phyloP scores from a whole-genome alignment of 2,113 vertebrate genomes.

The Rattus rattus region DNA sequence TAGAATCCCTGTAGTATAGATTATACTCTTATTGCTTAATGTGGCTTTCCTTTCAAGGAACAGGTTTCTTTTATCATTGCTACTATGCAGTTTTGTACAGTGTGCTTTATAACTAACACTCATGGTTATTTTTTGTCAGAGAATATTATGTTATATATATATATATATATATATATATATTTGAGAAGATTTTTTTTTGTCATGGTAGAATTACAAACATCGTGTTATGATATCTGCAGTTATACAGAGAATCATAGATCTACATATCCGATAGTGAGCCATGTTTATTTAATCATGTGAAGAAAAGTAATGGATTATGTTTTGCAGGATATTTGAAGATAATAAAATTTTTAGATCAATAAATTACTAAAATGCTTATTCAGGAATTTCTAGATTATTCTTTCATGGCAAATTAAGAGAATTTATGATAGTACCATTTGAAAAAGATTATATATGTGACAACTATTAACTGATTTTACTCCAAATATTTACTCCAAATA shows the following conservation, averaged over 20 bases:
- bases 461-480: neutral
- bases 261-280: neutral
- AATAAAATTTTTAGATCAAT: neutral
- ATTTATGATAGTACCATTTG: neutral
- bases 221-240: neutral
- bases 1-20: neutral
- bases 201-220: neutral
- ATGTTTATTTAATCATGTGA: neutral
- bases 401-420: neutral
- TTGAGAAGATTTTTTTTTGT: neutral
- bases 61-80: neutral
- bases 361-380: neutral
- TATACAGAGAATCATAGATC: neutral
- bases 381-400: neutral
- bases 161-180: neutral
- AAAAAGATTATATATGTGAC: neutral
- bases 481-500: no score
- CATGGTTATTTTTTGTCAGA: neutral
- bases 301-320: neutral
- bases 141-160: neutral
- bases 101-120: neutral
- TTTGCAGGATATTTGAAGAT: neutral
- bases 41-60: neutral
- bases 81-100: neutral
- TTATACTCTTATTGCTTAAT: neutral